Conservation (phyloP, 1,140 invertebrate genomes). For the Amyelois transitella region DNA sequence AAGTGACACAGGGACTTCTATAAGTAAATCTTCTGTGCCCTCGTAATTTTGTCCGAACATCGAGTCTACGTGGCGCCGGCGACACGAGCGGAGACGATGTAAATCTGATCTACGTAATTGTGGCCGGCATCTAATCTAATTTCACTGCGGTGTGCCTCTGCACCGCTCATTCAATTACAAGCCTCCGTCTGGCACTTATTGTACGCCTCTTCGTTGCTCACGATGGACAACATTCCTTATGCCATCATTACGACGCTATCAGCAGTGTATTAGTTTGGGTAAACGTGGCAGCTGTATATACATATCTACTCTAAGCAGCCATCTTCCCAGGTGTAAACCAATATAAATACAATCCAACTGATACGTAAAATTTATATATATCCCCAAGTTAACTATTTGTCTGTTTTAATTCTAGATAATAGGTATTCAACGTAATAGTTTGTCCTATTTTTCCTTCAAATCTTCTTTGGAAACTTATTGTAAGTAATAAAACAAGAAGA, state of each 20-base stretch:
- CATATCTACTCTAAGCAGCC: too few species aligned
- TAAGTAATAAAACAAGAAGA: neutral
- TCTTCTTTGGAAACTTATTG: neutral
- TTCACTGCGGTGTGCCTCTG: slow-evolving; percentile 57
- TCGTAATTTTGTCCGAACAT: neutral
- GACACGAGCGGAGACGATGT: slow-evolving; percentile 34
- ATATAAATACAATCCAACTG: too few species aligned
- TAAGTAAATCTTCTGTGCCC: neutral
- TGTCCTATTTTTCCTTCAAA: neutral
- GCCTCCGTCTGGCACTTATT: slow-evolving; percentile 23
- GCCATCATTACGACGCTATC: too few species aligned
- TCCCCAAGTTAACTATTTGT: too few species aligned
- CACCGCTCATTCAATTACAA: slow-evolving; percentile 61
- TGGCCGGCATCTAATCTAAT: slow-evolving; percentile 69
- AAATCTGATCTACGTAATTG: slow-evolving; percentile 71
- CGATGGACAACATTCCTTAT: slow-evolving; percentile 25
- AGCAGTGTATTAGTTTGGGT: too few species aligned
- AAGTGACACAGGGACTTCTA: too few species aligned
- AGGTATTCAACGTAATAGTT: too few species aligned
- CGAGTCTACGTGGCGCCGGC: slow-evolving; percentile 1
- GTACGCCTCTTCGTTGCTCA: slow-evolving; percentile 18
- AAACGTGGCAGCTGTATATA: too few species aligned
- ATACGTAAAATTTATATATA: too few species aligned
- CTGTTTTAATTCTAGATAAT: too few species aligned
- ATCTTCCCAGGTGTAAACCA: too few species aligned